Evolutionary conservation across 2,113 vertebrate genomes (phyloP).

Genomic region (Limanda limanda): DNA sequence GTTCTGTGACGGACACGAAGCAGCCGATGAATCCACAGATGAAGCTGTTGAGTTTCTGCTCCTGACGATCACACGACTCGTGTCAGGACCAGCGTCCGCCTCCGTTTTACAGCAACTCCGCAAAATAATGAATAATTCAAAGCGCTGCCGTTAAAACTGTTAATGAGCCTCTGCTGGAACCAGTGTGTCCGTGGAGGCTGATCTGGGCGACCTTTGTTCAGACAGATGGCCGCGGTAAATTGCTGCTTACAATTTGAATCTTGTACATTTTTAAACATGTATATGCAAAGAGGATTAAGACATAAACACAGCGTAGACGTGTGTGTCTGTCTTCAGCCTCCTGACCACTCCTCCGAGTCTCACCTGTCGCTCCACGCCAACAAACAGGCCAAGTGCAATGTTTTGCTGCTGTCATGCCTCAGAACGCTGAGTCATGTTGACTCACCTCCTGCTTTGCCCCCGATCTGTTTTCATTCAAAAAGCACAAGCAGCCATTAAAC

Average conservation of each 20-base stretch:
- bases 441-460: slow-evolving; percentile 26
- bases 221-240: slow-evolving; percentile 59
- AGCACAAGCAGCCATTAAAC: slow-evolving; percentile 13
- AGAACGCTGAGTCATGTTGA: slow-evolving; percentile 55
- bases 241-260: slow-evolving; percentile 19
- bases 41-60: too few species aligned
- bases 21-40: too few species aligned
- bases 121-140: slow-evolving; percentile 56
- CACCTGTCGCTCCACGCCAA: slow-evolving; percentile 31
- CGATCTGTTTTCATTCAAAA: slow-evolving; percentile 42
- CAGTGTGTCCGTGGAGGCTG: slow-evolving; percentile 30
- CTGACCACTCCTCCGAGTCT: not conserved
- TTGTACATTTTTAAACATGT: slow-evolving; percentile 26
- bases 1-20: too few species aligned
- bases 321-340: not conserved
- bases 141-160: slow-evolving; percentile 41
- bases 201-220: slow-evolving; percentile 54
- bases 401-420: slow-evolving; percentile 35
- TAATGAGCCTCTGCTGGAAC: slow-evolving; percentile 54
- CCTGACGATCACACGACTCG: not conserved
- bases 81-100: slow-evolving; percentile 25
- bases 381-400: slow-evolving; percentile 22
- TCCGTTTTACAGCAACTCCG: slow-evolving; percentile 12
- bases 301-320: slow-evolving; percentile 1
- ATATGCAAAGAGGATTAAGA: slow-evolving; percentile 18